Evolutionary conservation across 1,140 invertebrate species (phyloP).

Genomic region (Aphis gossypii): DNA sequence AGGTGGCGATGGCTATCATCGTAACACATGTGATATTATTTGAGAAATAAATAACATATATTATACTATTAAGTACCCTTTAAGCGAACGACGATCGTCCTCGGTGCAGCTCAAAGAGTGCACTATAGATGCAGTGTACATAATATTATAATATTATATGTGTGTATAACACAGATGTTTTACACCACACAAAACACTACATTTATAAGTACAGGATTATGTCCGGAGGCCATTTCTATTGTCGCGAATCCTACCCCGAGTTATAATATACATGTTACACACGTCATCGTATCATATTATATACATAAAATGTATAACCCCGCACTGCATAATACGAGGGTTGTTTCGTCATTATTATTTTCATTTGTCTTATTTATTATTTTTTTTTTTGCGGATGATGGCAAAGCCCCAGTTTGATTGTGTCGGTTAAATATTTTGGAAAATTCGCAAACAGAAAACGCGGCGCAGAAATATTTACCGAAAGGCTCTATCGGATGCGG

Average conservation of each 20-base stretch:
- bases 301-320: neutral
- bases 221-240: neutral
- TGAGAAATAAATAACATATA: slow-evolving; percentile 8
- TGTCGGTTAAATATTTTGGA: neutral
- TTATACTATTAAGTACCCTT: slow-evolving; percentile 7
- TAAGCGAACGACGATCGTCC: neutral
- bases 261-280: neutral
- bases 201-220: neutral
- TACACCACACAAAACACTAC: neutral
- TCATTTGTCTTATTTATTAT: neutral
- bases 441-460: neutral
- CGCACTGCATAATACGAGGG: neutral
- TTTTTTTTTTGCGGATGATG: neutral
- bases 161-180: neutral
- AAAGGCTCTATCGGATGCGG: neutral
- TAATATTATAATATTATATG: neutral
- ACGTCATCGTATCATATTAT: neutral
- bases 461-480: neutral
- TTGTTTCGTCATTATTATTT: neutral
- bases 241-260: slow-evolving; percentile 2
- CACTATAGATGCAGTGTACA: neutral
- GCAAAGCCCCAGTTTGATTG: neutral
- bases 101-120: neutral
- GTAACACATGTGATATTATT: neutral
- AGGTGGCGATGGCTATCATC: neutral